These are phyloP conservation scores for Nasonia giraulti DNA, from an alignment of 1,140 invertebrate species.

Conservation along the genomic window DNA sequence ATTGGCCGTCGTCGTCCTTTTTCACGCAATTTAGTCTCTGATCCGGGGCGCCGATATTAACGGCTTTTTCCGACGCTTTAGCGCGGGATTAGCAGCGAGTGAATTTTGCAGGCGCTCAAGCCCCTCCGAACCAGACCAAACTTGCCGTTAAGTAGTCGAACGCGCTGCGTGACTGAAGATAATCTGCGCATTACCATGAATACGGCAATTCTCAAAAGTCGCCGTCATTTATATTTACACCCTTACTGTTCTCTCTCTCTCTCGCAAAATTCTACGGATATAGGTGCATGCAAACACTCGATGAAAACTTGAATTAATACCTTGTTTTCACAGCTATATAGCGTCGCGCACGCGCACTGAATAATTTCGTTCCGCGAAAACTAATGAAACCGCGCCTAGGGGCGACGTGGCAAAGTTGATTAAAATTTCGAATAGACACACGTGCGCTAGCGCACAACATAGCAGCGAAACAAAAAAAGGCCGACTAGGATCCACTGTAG, in stretches of 20 bases:
- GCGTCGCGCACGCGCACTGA: background rate
- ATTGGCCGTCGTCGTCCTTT: background rate
- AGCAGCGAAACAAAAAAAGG: background rate
- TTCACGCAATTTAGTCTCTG: background rate
- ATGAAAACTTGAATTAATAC: background rate
- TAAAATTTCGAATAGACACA: background rate
- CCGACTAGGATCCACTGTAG: background rate
- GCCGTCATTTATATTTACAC: background rate
- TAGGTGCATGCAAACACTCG: no score
- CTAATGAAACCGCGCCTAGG: background rate
- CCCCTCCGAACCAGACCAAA: background rate
- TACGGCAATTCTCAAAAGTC: background rate
- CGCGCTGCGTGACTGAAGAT: background rate
- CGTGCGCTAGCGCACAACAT: background rate
- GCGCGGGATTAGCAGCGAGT: background rate
- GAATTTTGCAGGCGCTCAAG: background rate
- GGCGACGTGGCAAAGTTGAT: background rate
- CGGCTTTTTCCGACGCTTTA: background rate
- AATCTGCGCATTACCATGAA: background rate
- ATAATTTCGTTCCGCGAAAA: background rate
- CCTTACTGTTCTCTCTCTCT: background rate
- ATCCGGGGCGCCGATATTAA: background rate
- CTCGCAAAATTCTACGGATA: no score
- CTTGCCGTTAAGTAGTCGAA: background rate
- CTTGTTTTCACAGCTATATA: background rate